These are phyloP conservation scores for Lepidochitona cinerea DNA, from an alignment of 2,888 invertebrate species.

Conservation along the genomic window DNA sequence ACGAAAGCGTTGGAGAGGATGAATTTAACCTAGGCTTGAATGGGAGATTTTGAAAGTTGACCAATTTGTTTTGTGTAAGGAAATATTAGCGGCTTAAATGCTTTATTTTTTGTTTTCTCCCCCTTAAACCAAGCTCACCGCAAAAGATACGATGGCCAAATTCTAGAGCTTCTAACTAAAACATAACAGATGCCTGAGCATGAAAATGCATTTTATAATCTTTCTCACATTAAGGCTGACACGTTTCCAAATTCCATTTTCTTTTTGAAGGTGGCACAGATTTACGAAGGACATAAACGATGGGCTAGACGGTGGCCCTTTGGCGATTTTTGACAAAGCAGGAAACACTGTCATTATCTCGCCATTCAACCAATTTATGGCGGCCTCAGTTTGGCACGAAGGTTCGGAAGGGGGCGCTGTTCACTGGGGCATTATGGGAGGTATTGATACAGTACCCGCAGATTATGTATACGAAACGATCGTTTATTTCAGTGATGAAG, in stretches of 20 bases:
- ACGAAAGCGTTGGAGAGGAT: too few species aligned
- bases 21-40: too few species aligned
- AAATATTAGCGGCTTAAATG: too few species aligned
- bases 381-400: conserved; percentile 41
- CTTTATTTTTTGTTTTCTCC: too few species aligned
- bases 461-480: conserved; percentile 42
- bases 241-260: not conserved
- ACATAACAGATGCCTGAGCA: too few species aligned
- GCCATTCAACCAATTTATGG: conserved; percentile 48
- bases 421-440: conserved; percentile 57
- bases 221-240: too few species aligned
- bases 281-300: conserved; percentile 28
- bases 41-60: too few species aligned
- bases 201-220: too few species aligned
- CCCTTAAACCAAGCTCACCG: too few species aligned
- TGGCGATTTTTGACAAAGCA: conserved; percentile 41
- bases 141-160: too few species aligned
- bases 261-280: conserved; percentile 22
- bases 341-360: conserved; percentile 48
- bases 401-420: conserved; percentile 27
- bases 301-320: conserved; percentile 49
- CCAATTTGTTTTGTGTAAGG: too few species aligned
- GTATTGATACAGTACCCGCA: conserved; percentile 36
- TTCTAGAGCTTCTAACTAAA: too few species aligned
- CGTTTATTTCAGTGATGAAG: not conserved